Evolutionary conservation across 2,113 vertebrate genomes (phyloP).

Genomic region (Halichoeres trimaculatus): DNA sequence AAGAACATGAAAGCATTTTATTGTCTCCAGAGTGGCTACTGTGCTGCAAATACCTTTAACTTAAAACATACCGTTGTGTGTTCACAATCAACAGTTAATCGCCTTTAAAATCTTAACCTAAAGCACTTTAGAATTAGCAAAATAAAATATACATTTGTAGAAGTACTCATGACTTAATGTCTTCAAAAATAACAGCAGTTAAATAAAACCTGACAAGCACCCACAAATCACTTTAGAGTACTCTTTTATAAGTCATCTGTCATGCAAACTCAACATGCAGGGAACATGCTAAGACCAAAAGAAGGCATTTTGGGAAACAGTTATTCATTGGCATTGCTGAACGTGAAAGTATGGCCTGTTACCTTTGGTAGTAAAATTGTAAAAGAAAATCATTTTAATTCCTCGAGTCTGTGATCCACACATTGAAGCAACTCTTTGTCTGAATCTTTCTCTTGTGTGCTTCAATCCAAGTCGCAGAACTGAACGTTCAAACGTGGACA

Average conservation of each 20-base stretch:
- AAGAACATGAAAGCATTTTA: constrained; percentile 47
- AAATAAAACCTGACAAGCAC: constrained; percentile 45
- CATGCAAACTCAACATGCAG: constrained; percentile 76
- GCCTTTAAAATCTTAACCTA: constrained; percentile 18
- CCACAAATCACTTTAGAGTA: constrained; percentile 41
- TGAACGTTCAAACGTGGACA: constrained; percentile 15
- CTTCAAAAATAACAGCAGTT: constrained; percentile 32
- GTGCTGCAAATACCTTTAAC: constrained; percentile 43
- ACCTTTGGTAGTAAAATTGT: constrained; percentile 55
- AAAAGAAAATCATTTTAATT: neutral
- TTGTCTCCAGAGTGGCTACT: constrained; percentile 30
- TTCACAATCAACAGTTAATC: constrained; percentile 5
- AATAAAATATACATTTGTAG: constrained; percentile 23
- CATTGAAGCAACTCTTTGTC: constrained; percentile 28
- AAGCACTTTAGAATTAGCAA: constrained; percentile 25
- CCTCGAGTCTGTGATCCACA: constrained; percentile 15
- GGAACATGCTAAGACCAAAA: constrained; percentile 53
- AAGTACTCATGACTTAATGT: constrained; percentile 19
- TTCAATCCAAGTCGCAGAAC: constrained; percentile 5
- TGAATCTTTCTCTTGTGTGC: constrained; percentile 6
- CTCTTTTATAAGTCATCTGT: constrained; percentile 37
- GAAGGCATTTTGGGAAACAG: constrained; percentile 41
- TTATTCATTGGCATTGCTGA: constrained; percentile 32
- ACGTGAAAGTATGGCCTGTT: constrained; percentile 23
- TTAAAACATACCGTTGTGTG: constrained; percentile 9